Evolutionary conservation across 2,888 invertebrate species (phyloP).

Genomic region (Nomada lathburiana): DNA sequence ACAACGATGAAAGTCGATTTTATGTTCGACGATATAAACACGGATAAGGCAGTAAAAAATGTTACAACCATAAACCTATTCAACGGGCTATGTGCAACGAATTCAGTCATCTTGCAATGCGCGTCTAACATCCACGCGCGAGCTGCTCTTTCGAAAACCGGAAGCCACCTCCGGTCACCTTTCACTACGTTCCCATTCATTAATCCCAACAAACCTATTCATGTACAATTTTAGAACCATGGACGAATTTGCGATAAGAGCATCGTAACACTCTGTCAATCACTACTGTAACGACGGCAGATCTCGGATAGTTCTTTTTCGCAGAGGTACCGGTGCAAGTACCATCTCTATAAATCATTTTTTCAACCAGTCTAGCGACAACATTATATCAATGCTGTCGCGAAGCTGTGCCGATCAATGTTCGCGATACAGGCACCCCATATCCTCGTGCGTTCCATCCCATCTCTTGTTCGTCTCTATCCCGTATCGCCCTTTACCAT

Average conservation of each 20-base stretch:
- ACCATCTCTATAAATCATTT: constrained; percentile 1
- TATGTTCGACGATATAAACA: constrained; percentile 2
- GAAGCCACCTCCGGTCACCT: not conserved
- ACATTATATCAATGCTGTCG: constrained; percentile 48
- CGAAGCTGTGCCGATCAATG: constrained; percentile 41
- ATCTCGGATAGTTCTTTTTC: constrained; percentile 4
- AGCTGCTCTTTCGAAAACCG: not conserved
- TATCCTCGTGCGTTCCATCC: not conserved
- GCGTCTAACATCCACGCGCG: not conserved
- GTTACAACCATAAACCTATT: not conserved
- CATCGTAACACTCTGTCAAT: constrained; percentile 1
- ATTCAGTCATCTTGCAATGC: constrained; percentile 5
- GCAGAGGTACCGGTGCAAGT: no score
- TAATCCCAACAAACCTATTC: constrained; percentile 43
- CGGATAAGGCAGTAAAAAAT: constrained; percentile 6
- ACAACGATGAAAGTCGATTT: constrained; percentile 15
- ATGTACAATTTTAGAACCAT: constrained; percentile 29
- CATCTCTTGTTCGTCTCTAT: not conserved
- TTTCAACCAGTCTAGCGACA: constrained; percentile 27
- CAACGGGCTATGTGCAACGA: not conserved
- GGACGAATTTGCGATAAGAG: not conserved
- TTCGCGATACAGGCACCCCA: constrained; percentile 10
- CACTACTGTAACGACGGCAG: constrained; percentile 43
- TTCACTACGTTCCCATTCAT: constrained; percentile 19
- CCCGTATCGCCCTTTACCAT: constrained; percentile 17